A percentile compares a stretch with the other conserved stretches of the same genome.
These are phyloP conservation scores for Epizoanthus rinbou DNA, from an alignment of 92 coral and sea anemone genomes.

Conservation along the genomic window DNA sequence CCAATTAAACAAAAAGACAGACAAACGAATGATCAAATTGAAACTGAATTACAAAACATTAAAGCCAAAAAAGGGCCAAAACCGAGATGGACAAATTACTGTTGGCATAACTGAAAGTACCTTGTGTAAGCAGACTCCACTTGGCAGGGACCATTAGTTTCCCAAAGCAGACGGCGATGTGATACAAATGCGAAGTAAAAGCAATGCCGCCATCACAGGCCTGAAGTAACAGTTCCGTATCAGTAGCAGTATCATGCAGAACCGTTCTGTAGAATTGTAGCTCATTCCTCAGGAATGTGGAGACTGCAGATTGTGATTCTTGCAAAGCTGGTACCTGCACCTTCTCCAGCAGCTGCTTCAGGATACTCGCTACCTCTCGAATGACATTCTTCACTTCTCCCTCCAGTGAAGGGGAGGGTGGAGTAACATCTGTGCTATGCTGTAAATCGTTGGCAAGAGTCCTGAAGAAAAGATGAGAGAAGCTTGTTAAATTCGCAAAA, in stretches of 20 bases:
- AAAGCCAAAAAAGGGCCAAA: neutral
- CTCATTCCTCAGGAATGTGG: constrained; percentile 62
- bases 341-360: neutral
- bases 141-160: constrained; percentile 43
- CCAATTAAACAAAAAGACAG: too few species aligned
- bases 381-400: neutral
- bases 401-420: constrained; percentile 8
- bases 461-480: neutral
- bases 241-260: constrained; percentile 27
- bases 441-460: constrained; percentile 36
- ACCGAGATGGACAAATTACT: neutral
- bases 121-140: constrained; percentile 47
- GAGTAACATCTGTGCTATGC: constrained; percentile 7
- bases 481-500: neutral
- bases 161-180: constrained; percentile 55
- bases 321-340: neutral
- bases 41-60: neutral
- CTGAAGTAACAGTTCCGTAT: constrained; percentile 50
- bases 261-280: constrained; percentile 45
- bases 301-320: constrained; percentile 42
- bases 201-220: constrained; percentile 67
- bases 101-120: neutral
- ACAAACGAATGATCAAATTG: neutral
- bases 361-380: neutral
- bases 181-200: constrained; percentile 56